Base-by-base conservation (phyloP, 2,888 invertebrate genomes). In the Melanotus villosus region DNA sequence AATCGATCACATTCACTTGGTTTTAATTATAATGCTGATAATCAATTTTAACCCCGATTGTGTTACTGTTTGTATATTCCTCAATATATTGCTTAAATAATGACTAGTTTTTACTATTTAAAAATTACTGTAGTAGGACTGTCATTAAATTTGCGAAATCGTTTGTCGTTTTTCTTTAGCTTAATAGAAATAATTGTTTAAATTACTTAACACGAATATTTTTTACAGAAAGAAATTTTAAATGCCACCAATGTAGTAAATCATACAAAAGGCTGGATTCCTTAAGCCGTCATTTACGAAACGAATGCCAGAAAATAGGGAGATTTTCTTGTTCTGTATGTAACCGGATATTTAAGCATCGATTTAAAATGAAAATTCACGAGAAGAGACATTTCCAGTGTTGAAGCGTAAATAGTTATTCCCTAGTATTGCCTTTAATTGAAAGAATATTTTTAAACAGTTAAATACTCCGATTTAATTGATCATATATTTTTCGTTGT, bases 301-400 rank as follows among this genome's bases (percentile, higher is more conserved):
- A 85, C n/a, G 86, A 86, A 45, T 86, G 86, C 66, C 83, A 84
- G 68, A 84, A 84, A 66, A 83, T 81, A 43, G 85, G 83, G 65
- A 80, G 77, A 72, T 85, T 82, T 67, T 67, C 80, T 0, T 86
- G 87, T 74, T 76, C 79, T 34, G 70, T 79, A 2, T 87, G 87
- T 74, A 77, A 81, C 5, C 82, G 80, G 41, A 82, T 82, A 70
- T 87, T 85, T 72, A 86, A 85, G 65, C 85, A 86, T 67, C 79
- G 84, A 71, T 84, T 84, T 73, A 84, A 85, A 65, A 75, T 86
- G 72, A 79, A 77, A 21, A 83, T 82, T 68, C 85, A 85, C 41
- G 38, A 50, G 21, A 52, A n/a, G n/a, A 50, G 52, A 21, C 62
- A 62, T 36, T 32, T 38, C 12, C 34, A 34, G 5, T 12, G 12